phyloP scores from a whole-genome alignment of 2,797 vertebrate genomes.

The Spizella passerina region DNA sequence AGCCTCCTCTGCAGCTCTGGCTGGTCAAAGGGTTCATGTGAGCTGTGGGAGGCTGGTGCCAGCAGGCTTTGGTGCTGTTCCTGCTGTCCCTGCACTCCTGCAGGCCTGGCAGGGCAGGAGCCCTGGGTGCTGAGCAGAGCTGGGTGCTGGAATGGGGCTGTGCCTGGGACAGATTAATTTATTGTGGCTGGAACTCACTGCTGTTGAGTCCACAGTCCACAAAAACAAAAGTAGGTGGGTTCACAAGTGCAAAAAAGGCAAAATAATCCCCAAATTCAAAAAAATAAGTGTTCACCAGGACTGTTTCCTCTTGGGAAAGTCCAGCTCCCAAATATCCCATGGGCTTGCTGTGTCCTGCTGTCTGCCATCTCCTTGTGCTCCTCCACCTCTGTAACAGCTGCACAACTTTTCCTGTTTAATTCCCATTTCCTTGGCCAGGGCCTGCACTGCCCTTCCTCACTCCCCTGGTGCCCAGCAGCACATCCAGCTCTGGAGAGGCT shows the following conservation, averaged over 20 bases:
- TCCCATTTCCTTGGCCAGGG: not conserved
- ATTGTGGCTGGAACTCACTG: accelerated
- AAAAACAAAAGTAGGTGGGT: not conserved
- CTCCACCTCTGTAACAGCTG: accelerated
- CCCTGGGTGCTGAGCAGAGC: not conserved
- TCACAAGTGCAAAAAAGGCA: not conserved
- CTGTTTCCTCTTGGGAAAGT: not conserved
- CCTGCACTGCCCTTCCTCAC: not conserved
- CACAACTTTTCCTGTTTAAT: not conserved
- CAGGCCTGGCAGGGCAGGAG: not conserved
- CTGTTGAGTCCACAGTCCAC: not conserved
- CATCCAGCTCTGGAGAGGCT: not conserved
- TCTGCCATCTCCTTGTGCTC: not conserved
- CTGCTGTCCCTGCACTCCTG: not conserved
- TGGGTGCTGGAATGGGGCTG: not conserved
- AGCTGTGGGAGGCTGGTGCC: not conserved
- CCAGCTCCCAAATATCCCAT: not conserved
- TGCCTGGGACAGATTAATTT: not conserved
- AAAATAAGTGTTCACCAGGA: accelerated
- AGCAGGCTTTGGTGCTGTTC: not conserved
- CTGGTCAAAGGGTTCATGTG: not conserved
- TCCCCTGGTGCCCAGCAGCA: not conserved
- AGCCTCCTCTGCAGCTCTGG: not conserved
- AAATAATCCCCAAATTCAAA: not conserved
- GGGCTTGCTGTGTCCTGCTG: accelerated